A percentile compares a stretch with the other conserved stretches of the same genome.
These are phyloP conservation scores for Nipponacmea schrenckii DNA, from an alignment of 2,888 invertebrate species.

Conservation along the genomic window DNA sequence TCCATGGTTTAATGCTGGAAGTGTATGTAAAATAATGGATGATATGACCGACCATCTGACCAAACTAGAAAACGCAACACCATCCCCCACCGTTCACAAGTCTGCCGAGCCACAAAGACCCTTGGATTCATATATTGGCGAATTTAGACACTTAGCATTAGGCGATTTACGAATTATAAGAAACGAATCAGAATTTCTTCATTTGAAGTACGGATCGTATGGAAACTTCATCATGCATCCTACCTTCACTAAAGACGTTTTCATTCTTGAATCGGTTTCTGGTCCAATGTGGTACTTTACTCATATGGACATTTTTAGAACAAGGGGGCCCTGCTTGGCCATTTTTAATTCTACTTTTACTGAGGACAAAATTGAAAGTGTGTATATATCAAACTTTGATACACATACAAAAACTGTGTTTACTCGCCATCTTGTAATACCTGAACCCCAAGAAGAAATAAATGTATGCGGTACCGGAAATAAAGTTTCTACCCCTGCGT, in stretches of 20 bases:
- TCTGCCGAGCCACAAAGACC: conserved; percentile 11
- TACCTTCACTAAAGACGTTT: conserved; percentile 30
- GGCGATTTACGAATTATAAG: conserved; percentile 30
- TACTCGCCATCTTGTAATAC: conserved; percentile 71
- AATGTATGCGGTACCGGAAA: conserved; percentile 86
- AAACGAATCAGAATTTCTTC: conserved; percentile 20
- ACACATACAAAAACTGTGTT: conserved; percentile 29
- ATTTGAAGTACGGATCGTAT: conserved; percentile 32
- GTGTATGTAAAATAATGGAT: conserved; percentile 24
- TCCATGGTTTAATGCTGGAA: conserved; percentile 18
- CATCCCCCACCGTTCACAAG: conserved; percentile 1
- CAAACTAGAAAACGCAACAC: conserved; percentile 3
- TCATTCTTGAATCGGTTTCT: conserved; percentile 23
- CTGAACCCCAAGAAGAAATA: conserved; percentile 84
- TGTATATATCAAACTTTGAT: conserved; percentile 37
- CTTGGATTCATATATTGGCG: conserved; percentile 26
- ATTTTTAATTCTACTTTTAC: conserved; percentile 26
- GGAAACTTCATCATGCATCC: conserved; percentile 29
- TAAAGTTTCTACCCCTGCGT: conserved; percentile 80
- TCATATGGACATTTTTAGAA: conserved; percentile 29
- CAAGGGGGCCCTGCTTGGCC: conserved; percentile 20
- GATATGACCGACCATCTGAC: conserved; percentile 20
- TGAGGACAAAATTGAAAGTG: conserved; percentile 23
- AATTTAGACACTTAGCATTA: conserved; percentile 31
- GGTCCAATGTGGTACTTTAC: conserved; percentile 35